A percentile compares a stretch with the other conserved stretches of the same genome.
Evolutionary conservation across 2,113 vertebrate genomes (phyloP).

Genomic region (Psittacara wagleri): DNA sequence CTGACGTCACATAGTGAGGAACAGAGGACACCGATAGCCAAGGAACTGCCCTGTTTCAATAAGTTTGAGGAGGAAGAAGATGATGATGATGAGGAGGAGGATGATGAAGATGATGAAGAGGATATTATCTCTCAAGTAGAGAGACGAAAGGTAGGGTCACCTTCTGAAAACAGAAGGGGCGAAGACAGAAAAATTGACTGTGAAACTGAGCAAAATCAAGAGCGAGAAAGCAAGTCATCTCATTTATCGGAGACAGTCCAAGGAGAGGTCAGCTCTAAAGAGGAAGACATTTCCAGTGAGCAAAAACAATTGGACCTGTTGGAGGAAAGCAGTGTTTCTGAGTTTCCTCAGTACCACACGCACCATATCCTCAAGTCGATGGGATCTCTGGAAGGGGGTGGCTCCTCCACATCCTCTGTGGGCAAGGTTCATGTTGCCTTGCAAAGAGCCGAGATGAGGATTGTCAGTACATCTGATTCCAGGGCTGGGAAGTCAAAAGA

Average conservation of each 20-base stretch:
- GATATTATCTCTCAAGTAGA: constrained; percentile 24
- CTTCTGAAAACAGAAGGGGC: not conserved
- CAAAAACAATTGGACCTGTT: constrained; percentile 15
- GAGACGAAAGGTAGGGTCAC: not conserved
- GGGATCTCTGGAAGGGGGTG: constrained; percentile 50
- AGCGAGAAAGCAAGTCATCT: constrained; percentile 3
- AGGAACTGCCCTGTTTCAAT: constrained; percentile 76
- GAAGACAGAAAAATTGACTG: not conserved
- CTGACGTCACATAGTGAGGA: constrained; percentile 87
- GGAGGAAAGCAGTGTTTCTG: constrained; percentile 61
- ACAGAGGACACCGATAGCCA: constrained; percentile 70
- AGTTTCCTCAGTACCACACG: constrained; percentile 75
- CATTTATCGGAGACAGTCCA: not conserved
- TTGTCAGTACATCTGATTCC: constrained; percentile 25
- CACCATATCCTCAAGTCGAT: constrained; percentile 77
- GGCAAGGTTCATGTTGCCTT: constrained; percentile 77
- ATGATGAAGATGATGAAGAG: constrained; percentile 59
- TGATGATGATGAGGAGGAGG: constrained; percentile 65
- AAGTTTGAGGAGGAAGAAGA: constrained; percentile 71
- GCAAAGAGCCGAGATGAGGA: constrained; percentile 78
- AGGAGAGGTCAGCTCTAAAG: not conserved
- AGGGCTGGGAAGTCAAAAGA: constrained; percentile 71
- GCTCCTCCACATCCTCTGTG: not conserved
- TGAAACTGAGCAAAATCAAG: not conserved
- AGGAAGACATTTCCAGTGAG: not conserved